Conservation (phyloP, 2,888 invertebrate genomes). For the Pseudanteris insignis region DNA sequence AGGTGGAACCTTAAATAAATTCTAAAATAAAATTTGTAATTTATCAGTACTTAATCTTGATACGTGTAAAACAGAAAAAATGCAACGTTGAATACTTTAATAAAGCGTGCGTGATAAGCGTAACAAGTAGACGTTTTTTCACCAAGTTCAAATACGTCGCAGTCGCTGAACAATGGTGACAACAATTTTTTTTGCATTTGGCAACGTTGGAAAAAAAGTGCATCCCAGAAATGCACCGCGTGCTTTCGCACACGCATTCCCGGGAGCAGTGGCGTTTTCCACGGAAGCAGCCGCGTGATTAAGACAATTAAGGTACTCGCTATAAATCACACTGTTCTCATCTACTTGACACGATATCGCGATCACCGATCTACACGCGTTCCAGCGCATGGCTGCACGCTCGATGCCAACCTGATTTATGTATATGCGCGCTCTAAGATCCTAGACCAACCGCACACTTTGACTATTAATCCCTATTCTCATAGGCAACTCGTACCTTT, state of each 20-base stretch:
- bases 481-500: constrained; percentile 9
- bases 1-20: too few species aligned
- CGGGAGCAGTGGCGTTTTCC: constrained; percentile 53
- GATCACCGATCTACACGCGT: constrained; percentile 58
- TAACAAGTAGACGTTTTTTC: too few species aligned
- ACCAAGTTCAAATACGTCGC: too few species aligned
- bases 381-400: constrained; percentile 53
- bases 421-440: constrained; percentile 32
- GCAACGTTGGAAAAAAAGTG: constrained; percentile 16
- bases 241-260: constrained; percentile 37
- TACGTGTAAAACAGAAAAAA: too few species aligned
- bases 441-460: constrained; percentile 33
- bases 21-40: too few species aligned
- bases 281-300: constrained; percentile 61
- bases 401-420: constrained; percentile 56
- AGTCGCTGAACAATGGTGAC: constrained; percentile 1
- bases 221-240: constrained; percentile 14
- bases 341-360: constrained; percentile 58
- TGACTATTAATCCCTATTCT: constrained; percentile 22
- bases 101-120: too few species aligned
- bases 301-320: constrained; percentile 62
- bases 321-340: constrained; percentile 61
- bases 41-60: too few species aligned
- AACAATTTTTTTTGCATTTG: constrained; percentile 4
- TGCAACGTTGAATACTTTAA: too few species aligned